These are phyloP conservation scores for Drosophila busckii DNA, from an alignment of 1,140 invertebrate genomes.

Conservation along the genomic window DNA sequence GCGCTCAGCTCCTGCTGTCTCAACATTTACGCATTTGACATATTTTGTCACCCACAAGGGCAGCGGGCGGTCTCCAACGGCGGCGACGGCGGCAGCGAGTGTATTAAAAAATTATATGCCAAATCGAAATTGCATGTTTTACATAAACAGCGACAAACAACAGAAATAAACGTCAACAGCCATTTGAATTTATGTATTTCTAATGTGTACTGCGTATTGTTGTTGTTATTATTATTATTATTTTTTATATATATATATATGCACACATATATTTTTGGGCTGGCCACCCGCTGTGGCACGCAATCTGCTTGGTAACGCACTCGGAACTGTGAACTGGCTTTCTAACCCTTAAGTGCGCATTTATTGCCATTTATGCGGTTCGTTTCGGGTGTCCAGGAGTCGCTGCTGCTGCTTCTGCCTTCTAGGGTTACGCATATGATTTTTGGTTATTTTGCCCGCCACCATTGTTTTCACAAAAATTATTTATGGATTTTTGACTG, in stretches of 20 bases:
- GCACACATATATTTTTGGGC: constrained; percentile 11
- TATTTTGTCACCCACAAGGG: constrained; percentile 69
- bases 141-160: constrained; percentile 54
- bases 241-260: no score
- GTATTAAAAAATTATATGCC: constrained; percentile 75
- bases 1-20: constrained; percentile 28
- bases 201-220: constrained; percentile 38
- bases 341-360: constrained; percentile 72
- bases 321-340: constrained; percentile 3
- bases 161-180: constrained; percentile 22
- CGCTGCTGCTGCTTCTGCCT: no score
- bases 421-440: constrained; percentile 59
- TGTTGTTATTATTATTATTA: constrained; percentile 15
- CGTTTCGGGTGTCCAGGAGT: constrained; percentile 52
- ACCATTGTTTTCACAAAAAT: constrained; percentile 32
- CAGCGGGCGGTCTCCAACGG: constrained; percentile 45
- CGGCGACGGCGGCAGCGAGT: neutral
- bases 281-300: constrained; percentile 50
- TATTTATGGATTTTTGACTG: constrained; percentile 59
- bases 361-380: constrained; percentile 73
- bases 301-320: constrained; percentile 50
- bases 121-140: constrained; percentile 75
- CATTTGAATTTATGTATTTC: constrained; percentile 48
- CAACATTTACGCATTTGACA: constrained; percentile 61
- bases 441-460: constrained; percentile 9